Evolutionary conservation across 2,797 vertebrate species (phyloP), one percentile per base, ranked within the genome.

Genomic region (Cyclopterus lumpus): DNA sequence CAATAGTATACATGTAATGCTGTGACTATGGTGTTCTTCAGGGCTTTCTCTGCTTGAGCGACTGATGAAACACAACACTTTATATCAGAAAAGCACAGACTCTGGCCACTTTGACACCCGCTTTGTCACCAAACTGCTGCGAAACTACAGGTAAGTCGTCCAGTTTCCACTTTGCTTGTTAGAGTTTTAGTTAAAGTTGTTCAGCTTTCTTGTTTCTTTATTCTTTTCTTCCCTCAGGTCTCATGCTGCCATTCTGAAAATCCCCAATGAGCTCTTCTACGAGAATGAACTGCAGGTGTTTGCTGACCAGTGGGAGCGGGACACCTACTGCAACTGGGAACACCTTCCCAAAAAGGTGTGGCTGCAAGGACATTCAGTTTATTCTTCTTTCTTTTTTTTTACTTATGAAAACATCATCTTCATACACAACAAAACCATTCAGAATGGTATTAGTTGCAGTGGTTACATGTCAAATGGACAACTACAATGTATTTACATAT

Each of bases 91-190:
- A 86, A 86, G 49, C 0, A 42, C 72, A 38, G 87, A 89, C 30
- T 80, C 79, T 0, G 64, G 59, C 1, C 88, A 92, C 44, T 98
- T 95, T 10, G 11, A 97, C 85, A 69, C 91, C 0, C 90, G 93
- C 77, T 98, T 96, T 22, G 96, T 99, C 85, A 99, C 97, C 84
- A 99, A 98, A 84, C 95, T 99, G 75, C 94, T 98, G 24, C 94
- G 90, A 11, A 99, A 99, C 91, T 99, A 99, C 95, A 97, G 98
- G 98, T 98, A 79, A 1, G 1, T 44, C 1, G 60, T 44, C 73
- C 16, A 7, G 12, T 60, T 44, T 28, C 34, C 44, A 44, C 14
- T 55, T 58, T 20, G 8, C n/a, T 62, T 15, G 9, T 70, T 38
- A 0, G 7, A 28, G 15, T 77, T 82, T 69, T 36, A 5, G 62